A percentile compares a stretch with the other conserved stretches of the same genome.
phyloP scores from a whole-genome alignment of 2,113 vertebrate species.

The Toxostoma redivivum region DNA sequence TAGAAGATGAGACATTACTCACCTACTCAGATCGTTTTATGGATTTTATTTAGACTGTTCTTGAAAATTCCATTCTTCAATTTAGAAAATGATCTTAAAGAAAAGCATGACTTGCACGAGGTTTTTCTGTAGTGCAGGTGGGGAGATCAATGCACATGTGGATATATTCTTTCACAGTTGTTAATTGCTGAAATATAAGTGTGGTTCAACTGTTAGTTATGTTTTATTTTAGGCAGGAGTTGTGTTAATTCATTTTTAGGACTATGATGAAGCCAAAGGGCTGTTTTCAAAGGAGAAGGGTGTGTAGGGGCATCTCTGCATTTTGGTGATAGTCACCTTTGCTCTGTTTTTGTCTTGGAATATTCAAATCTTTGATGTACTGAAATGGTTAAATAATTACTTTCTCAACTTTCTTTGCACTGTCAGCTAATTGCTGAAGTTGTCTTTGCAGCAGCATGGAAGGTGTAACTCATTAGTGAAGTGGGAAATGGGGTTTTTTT shows the following conservation, averaged over 20 bases:
- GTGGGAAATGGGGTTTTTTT: background rate
- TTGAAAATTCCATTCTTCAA: background rate
- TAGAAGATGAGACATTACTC: background rate
- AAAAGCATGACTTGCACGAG: background rate
- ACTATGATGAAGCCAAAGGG: background rate
- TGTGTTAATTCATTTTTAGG: background rate
- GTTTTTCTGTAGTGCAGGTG: background rate
- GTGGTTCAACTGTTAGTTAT: background rate
- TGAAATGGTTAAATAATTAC: background rate
- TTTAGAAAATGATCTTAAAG: background rate
- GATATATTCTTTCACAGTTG: background rate
- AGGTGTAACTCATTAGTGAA: background rate
- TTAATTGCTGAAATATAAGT: background rate
- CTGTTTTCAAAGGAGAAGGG: background rate
- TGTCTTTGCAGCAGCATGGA: background rate
- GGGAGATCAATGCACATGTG: background rate
- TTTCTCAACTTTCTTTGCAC: background rate
- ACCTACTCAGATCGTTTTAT: background rate
- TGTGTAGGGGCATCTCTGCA: background rate
- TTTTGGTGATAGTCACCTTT: background rate
- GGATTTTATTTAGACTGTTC: background rate
- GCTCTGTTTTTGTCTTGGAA: background rate
- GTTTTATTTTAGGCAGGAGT: background rate
- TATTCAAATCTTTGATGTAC: background rate
- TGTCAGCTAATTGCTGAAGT: background rate